Evolutionary conservation across 2,113 vertebrate genomes (phyloP).

Genomic region (Irena cyanogastra): DNA sequence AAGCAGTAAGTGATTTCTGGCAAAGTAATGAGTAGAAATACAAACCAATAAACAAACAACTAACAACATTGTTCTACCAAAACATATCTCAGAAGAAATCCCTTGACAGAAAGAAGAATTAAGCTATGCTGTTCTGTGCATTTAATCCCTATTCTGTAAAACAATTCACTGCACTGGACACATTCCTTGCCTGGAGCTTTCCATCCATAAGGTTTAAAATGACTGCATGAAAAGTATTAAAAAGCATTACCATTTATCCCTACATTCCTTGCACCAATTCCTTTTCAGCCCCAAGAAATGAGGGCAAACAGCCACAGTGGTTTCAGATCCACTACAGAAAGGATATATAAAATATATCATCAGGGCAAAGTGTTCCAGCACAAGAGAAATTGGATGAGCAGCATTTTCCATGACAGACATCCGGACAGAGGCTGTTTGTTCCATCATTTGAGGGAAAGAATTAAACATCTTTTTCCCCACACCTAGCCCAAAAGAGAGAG

Average conservation of each 20-base stretch:
- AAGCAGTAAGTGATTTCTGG: not conserved
- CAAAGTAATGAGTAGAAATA: not conserved
- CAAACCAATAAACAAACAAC: not conserved
- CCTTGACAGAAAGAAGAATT: not conserved
- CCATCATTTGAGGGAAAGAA: not conserved
- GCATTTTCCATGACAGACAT: not conserved
- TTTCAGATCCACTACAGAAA: not conserved
- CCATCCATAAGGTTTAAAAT: not conserved
- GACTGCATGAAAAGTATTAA: not conserved
- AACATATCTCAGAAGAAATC: not conserved
- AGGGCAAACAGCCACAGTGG: not conserved
- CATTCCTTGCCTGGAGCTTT: not conserved
- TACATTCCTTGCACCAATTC: not conserved
- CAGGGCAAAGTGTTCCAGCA: not conserved
- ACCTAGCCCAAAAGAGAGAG: not conserved
- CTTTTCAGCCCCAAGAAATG: not conserved
- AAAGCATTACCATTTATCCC: not conserved
- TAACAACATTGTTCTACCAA: not conserved
- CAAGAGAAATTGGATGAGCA: not conserved
- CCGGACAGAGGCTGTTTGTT: not conserved
- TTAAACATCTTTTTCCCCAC: not conserved
- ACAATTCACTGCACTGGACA: not conserved
- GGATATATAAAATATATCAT: not conserved
- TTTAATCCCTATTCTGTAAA: not conserved
- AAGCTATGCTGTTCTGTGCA: not conserved